Evolutionary conservation across 2,113 vertebrate species (phyloP).

Genomic region (Cololabis saira): DNA sequence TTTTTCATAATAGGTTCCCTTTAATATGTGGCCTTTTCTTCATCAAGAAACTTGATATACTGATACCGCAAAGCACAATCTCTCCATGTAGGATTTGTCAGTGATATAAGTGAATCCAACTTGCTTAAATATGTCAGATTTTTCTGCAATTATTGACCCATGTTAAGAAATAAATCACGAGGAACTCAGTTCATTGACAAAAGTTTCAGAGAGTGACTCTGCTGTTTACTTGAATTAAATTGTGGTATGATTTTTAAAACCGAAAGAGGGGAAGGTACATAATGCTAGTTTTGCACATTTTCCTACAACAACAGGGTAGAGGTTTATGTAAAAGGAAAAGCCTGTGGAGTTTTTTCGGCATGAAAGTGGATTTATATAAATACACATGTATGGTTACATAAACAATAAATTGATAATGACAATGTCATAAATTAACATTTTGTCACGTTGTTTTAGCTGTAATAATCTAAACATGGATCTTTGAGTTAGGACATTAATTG

Average conservation of each 20-base stretch:
- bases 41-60: neutral
- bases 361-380: too few relatives aligned
- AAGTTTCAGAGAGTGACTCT: neutral
- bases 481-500: too few relatives aligned
- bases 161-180: slow-evolving; percentile 17
- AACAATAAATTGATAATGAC: too few relatives aligned
- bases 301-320: too few relatives aligned
- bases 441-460: too few relatives aligned
- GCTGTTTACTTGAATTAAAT: neutral
- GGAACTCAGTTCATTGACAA: slow-evolving; percentile 8
- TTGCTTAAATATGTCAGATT: slow-evolving; percentile 12
- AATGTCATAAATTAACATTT: too few relatives aligned
- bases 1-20: too few relatives aligned
- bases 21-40: slow-evolving; percentile 16
- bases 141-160: neutral
- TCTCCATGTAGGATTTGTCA: neutral
- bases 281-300: too few relatives aligned
- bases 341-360: too few relatives aligned
- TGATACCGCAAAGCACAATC: neutral
- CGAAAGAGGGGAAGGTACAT: neutral
- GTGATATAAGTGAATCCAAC: neutral
- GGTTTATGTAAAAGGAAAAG: too few relatives aligned
- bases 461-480: too few relatives aligned
- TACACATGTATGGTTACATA: too few relatives aligned
- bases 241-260: slow-evolving; percentile 1